A percentile compares a stretch with the other conserved stretches of the same genome.
These are phyloP conservation scores for Sceliomorpha sp. DNA, from an alignment of 2,888 invertebrate genomes.

Conservation along the genomic window DNA sequence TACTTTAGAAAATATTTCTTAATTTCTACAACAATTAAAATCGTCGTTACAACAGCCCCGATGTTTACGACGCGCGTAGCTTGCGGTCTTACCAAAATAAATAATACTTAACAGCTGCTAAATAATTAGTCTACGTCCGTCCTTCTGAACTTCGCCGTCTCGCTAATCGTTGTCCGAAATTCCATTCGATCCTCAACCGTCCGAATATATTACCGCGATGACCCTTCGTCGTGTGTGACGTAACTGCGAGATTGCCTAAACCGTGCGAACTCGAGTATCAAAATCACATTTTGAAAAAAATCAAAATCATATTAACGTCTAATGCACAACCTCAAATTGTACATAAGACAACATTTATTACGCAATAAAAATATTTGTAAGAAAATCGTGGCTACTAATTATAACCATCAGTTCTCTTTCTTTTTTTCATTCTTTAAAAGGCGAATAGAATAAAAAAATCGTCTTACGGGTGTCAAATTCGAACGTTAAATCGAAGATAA, in stretches of 20 bases:
- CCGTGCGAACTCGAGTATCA: constrained; percentile 27
- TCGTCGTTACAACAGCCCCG: neutral
- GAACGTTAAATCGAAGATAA: constrained; percentile 36
- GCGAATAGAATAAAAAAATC: too few species aligned
- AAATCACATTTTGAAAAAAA: constrained; percentile 14
- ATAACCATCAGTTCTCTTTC: too few species aligned
- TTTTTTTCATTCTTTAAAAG: too few species aligned
- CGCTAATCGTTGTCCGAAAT: constrained; percentile 52
- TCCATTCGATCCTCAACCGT: constrained; percentile 42
- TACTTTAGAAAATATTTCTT: neutral
- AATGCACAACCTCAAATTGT: too few species aligned
- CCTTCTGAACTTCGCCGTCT: constrained; percentile 54
- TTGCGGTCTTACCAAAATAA: constrained; percentile 26
- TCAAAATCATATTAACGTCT: too few species aligned
- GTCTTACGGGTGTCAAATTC: neutral
- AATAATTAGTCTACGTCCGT: constrained; percentile 50
- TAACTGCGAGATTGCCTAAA: constrained; percentile 23
- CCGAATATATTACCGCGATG: constrained; percentile 55
- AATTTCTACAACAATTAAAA: neutral
- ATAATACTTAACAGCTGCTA: constrained; percentile 36
- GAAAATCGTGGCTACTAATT: too few species aligned
- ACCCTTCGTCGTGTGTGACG: constrained; percentile 47
- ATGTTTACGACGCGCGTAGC: neutral
- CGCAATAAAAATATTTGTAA: constrained; percentile 3
- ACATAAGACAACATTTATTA: neutral